Evolutionary conservation across 2,888 invertebrate genomes (phyloP), one percentile per base, ranked within the genome.

Genomic region (Idaea straminata): DNA sequence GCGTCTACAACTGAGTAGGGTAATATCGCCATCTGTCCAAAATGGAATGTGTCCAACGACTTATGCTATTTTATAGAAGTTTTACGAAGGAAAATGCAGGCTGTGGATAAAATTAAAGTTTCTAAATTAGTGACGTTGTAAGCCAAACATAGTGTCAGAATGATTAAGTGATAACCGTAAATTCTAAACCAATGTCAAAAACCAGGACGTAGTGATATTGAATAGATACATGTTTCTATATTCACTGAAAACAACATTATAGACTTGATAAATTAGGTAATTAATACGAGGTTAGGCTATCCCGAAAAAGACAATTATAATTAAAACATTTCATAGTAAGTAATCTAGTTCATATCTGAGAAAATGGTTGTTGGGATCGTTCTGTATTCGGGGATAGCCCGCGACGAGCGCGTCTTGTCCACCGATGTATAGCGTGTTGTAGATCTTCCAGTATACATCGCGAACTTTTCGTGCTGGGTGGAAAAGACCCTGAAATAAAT

Each of bases 391-490:
- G n/a, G 99, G 99, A 90, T 99, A 99, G 15, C 99, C 98, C 61
- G 98, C 98, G 36, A 99, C 98, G 64, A 99, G 93, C 0, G 99
- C 97, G 87, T 99, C 99, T 88, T 99, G 99, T 6, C 98, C 99
- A 35, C 99, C 99, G 77, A 99, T 99, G 83, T 99, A 99, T 64
- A 99, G 94, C 0, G 99, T 99, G 93, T 99, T 99, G 92, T 99
- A 99, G 76, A 99, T 99, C 92, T 99, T 99, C 99, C 99, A 99
- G 85, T 99, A 99, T 0, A 99, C 99, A 85, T 99, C 99, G 36
- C 99, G 96, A 0, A 99, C 99, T 93, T 99, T 99, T 66, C 99
- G 94, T 6, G 99, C 99, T 0, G 99, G 99, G 92, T 99, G 99
- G 89, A 99, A 99, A 61, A 99, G 92, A 57, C 99, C 99, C 96